phyloP scores from a whole-genome alignment of 1,140 invertebrate genomes.

The Nasonia vitripennis region DNA sequence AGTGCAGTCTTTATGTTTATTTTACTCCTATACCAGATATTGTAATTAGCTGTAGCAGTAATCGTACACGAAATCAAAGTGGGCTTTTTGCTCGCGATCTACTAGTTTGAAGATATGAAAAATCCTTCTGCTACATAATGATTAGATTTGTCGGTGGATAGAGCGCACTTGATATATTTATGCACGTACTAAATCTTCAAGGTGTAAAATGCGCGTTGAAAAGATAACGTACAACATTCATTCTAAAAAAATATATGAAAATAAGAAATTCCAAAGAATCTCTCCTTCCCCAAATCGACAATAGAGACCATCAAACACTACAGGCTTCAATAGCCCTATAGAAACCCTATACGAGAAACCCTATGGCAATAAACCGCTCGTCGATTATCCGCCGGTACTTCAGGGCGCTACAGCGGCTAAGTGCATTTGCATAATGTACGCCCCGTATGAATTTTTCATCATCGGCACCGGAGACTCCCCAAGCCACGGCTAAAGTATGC shows the following conservation, averaged over 20 bases:
- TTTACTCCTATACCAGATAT: background rate
- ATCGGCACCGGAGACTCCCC: background rate
- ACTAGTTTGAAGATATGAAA: too few relatives aligned
- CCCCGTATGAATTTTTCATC: conserved; percentile 44
- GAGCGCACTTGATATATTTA: too few relatives aligned
- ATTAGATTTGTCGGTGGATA: too few relatives aligned
- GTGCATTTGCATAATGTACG: conserved; percentile 60
- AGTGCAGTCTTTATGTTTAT: too few relatives aligned
- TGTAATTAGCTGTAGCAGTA: background rate
- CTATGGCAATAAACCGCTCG: background rate
- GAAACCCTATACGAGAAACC: background rate
- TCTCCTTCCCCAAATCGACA: background rate
- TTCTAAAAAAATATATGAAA: too few relatives aligned
- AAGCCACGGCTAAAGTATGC: background rate
- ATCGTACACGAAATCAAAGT: background rate
- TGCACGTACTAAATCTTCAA: too few relatives aligned
- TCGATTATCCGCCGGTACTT: conserved; percentile 10
- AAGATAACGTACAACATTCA: too few relatives aligned
- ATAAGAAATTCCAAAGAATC: background rate
- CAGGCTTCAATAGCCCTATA: background rate
- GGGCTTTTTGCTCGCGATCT: background rate
- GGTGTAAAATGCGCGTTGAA: too few relatives aligned
- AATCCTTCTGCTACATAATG: too few relatives aligned
- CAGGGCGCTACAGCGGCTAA: conserved; percentile 17
- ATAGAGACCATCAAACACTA: background rate